Percentiles rank a stretch among this genome's conserved stretches.
Conservation (phyloP, 2,113 vertebrate species). For the Saguinus imperator region DNA sequence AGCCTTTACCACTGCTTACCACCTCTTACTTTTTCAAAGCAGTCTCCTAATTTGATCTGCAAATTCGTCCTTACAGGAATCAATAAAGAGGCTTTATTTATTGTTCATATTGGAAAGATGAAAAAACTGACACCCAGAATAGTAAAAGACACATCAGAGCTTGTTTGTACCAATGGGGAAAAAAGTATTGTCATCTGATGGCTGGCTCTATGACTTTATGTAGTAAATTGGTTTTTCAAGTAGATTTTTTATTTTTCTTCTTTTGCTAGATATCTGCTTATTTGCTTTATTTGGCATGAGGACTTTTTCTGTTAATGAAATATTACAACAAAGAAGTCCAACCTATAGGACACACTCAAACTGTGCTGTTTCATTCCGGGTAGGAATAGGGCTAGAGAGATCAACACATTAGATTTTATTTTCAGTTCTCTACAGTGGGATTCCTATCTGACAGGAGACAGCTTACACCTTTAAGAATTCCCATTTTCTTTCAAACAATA, state of each 20-base stretch:
- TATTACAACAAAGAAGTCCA: neutral
- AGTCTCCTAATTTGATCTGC: neutral
- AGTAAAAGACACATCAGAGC: neutral
- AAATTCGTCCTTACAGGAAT: neutral
- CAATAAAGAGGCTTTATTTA: neutral
- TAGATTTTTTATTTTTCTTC: neutral
- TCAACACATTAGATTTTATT: fast-evolving
- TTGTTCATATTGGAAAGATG: neutral
- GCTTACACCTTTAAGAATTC: neutral
- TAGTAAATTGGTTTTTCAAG: neutral
- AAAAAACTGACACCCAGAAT: neutral
- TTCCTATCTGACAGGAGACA: neutral
- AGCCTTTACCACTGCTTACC: neutral
- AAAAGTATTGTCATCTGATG: neutral
- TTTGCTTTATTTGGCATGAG: neutral
- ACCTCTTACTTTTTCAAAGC: neutral
- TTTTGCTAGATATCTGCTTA: neutral
- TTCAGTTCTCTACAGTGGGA: neutral
- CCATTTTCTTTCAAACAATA: neutral
- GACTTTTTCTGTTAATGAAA: neutral
- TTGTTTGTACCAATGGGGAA: neutral
- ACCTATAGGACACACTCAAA: neutral
- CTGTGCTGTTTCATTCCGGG: neutral
- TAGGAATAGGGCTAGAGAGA: neutral
- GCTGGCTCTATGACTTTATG: fast-evolving